phyloP scores from a whole-genome alignment of 2,797 vertebrate genomes.

The Pangasius sanitwongsei region DNA sequence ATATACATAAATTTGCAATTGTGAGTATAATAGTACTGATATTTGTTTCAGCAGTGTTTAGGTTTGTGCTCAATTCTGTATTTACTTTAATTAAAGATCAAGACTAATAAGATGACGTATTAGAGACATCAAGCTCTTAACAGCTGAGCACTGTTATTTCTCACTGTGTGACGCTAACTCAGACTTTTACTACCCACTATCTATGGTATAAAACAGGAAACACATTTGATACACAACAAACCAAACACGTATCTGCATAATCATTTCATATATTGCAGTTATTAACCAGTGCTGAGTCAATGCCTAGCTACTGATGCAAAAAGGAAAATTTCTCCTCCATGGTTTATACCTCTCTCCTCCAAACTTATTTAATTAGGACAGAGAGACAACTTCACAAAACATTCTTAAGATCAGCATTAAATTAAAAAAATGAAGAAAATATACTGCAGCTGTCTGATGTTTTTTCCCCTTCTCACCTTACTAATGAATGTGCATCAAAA shows the following conservation, averaged over 20 bases:
- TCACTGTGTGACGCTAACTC: neutral
- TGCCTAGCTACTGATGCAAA: neutral
- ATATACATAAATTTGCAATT: neutral
- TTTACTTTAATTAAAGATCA: neutral
- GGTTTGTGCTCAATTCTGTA: neutral
- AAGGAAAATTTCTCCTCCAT: neutral
- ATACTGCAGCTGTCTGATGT: neutral
- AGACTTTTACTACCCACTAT: neutral
- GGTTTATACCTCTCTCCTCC: neutral
- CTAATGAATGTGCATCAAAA: constrained; percentile 19
- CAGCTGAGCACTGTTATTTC: neutral
- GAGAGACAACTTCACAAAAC: neutral
- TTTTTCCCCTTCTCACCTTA: neutral
- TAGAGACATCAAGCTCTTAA: neutral
- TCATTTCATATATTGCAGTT: neutral
- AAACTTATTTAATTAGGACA: neutral
- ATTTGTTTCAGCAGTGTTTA: neutral
- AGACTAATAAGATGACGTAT: neutral
- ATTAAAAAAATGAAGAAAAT: neutral
- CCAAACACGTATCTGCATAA: neutral
- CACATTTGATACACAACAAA: neutral
- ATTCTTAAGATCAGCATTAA: neutral
- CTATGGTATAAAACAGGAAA: neutral
- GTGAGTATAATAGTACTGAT: neutral
- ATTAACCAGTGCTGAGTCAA: neutral